phyloP scores from a whole-genome alignment of 2,888 invertebrate genomes.

The Himalopsyche kuldschensis region DNA sequence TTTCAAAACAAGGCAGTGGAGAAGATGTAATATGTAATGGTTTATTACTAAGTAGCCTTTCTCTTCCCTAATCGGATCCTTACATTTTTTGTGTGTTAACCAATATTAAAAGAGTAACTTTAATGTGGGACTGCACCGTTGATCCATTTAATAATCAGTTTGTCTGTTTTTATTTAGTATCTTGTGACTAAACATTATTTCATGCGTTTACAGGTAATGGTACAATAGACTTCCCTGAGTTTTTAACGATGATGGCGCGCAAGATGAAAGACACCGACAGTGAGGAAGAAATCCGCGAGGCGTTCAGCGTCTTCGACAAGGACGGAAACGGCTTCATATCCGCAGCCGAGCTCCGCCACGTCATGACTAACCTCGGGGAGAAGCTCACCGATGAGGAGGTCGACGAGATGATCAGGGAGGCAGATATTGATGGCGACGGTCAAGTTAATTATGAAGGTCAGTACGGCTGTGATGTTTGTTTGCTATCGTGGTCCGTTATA shows the following conservation, averaged over 20 bases:
- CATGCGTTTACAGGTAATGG: slow-evolving; percentile 78
- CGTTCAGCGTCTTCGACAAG: slow-evolving; percentile 98
- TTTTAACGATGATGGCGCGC: slow-evolving; percentile 99
- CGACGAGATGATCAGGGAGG: slow-evolving; percentile 99
- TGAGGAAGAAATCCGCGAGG: slow-evolving; percentile 98
- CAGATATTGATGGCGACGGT: slow-evolving; percentile 98
- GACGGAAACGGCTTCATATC: slow-evolving; percentile 99
- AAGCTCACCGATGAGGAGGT: slow-evolving; percentile 99
- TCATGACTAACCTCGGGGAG: slow-evolving; percentile 99
- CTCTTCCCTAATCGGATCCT: too few species aligned
- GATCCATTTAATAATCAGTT: too few species aligned
- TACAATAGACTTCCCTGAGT: slow-evolving; percentile 99
- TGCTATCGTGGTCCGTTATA: not conserved
- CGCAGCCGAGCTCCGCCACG: slow-evolving; percentile 97
- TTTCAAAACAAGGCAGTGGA: too few species aligned
- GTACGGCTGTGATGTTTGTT: slow-evolving; percentile 39
- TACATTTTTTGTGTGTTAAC: too few species aligned
- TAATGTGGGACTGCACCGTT: too few species aligned
- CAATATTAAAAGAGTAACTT: too few species aligned
- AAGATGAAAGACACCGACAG: slow-evolving; percentile 99
- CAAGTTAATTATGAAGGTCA: slow-evolving; percentile 97
- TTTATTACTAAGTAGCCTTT: too few species aligned
- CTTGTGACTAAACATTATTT: not conserved
- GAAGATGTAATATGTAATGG: too few species aligned
- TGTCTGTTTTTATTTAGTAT: not conserved